Base-by-base conservation (phyloP, 2,113 vertebrate genomes). In the Atractosteus spatula region DNA sequence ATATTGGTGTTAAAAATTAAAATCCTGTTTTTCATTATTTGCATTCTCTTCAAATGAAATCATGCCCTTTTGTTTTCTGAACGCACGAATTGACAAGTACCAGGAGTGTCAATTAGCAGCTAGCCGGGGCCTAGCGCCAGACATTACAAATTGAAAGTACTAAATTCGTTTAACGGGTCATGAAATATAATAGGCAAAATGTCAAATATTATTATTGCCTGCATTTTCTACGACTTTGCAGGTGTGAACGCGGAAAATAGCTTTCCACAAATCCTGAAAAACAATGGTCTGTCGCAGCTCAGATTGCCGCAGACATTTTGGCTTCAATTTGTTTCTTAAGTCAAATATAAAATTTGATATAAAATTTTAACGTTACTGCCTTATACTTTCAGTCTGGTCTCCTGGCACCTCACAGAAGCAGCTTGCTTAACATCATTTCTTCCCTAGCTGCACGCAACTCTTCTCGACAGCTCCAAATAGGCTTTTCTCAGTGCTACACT, bases 71-170 rank as follows among this genome's bases (percentile, higher is more conserved):
- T 89, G 76, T 89, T 87, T 85, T 84, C 78, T 84, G 85, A 78
- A 90, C 86, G 87, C 88, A 77, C 62, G 77, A 76, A 86, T 88
- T 91, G 91, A 91, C 88, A 90, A 89, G 86, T 91, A 89, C 86
- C 80, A 90, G 84, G 89, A 85, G 77, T 86, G 85, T 87, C 91
- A 93, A 91, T 87, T 89, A 87, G 87, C 91, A 91, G 91, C 89
- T 85, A 82, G 86, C 90, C 80, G 70, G 87, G 86, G 86, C 91
- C 77, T 87, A 74, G 75, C 87, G 88, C 86, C 91, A 93, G 89
- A 82, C 84, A 69, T 81, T 90, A 82, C 81, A 83, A 84, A 85
- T 82, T 76, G 78, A 80, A 85, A 89, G 83, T 81, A 78, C 74
- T 84, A 76, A 90, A 80, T 82, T 86, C 69, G 78, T 77, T 87